Evolutionary conservation across 2,113 vertebrate species (phyloP), one percentile per base, ranked within the genome.

Genomic region (Archocentrus centrarchus): DNA sequence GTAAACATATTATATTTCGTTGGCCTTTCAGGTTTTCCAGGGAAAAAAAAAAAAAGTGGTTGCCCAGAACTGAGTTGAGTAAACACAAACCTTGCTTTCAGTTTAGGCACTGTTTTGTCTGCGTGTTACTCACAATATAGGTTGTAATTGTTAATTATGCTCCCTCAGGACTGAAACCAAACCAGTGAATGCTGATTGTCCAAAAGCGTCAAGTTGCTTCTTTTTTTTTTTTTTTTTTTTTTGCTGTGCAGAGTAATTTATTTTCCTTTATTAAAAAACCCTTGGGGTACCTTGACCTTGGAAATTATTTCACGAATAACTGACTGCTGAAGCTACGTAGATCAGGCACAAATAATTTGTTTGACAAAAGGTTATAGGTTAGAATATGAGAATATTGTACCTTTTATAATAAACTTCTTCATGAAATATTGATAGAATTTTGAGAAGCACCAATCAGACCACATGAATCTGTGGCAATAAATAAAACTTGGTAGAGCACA

Each of bases 271-370:
- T 32, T 9, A 62, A 83, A 66, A 60, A 86, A 64, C 79, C 60
- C 11, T 41, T 24, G 22, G 47, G 3, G 57, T 61, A 66, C 53
- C 20, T 82, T 83, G 85, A 83, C 66, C 80, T 80, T 81, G 77
- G 32, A 75, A 37, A 27, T 57, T 13, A 78, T 47, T 82, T 59
- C 53, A 75, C 66, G 15, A 59, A 53, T 47, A 17, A 55, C 35
- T 80, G 11, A 20, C 22, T 61, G 35, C 41, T 81, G 53, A 39
- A 80, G 73, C 27, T 47, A n/a, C 3, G 17, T 2, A 76, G 44
- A 81, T 68, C 13, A 37, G 59, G 2, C 20, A 6, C 57, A 63
- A 59, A 77, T 35, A 7, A 76, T 66, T 41, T 22, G 2, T 24
- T 27, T 30, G n/a, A 84, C 35, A 60, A 11, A n/a, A 17, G 9